Percentiles rank a stretch among this genome's conserved stretches.
Conservation (phyloP, 1,140 invertebrate genomes). For the Zaprionus capensis region DNA sequence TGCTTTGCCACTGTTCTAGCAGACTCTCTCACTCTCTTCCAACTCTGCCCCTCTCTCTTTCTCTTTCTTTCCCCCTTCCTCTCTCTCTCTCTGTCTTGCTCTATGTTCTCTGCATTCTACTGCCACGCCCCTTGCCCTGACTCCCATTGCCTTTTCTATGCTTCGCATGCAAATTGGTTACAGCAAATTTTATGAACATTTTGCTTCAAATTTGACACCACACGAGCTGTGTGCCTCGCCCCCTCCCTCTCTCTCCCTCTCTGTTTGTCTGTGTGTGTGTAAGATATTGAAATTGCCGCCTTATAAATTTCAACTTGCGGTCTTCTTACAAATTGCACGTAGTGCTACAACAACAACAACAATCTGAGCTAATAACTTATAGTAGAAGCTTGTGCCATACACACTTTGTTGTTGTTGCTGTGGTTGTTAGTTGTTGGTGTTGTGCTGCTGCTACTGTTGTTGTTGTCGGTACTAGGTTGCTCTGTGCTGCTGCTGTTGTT, state of each 20-base stretch:
- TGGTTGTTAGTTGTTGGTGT: conserved; percentile 5
- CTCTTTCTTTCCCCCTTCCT: not conserved
- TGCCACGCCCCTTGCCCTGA: not conserved
- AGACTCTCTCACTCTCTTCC: not conserved
- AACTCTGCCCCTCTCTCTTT: not conserved
- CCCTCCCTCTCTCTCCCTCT: not conserved
- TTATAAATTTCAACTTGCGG: conserved; percentile 78
- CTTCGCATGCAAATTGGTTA: conserved; percentile 70
- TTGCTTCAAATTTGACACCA: conserved; percentile 76
- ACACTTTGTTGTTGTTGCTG: conserved; percentile 14
- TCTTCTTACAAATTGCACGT: conserved; percentile 63
- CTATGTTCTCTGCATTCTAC: not conserved
- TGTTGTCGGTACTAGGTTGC: conserved; percentile 14
- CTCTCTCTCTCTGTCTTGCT: not conserved
- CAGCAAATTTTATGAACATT: conserved; percentile 78
- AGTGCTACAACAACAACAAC: conserved; percentile 35
- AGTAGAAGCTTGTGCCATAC: conserved; percentile 32
- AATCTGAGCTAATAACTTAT: conserved; percentile 68
- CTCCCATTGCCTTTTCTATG: conserved; percentile 20
- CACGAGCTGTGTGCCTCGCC: conserved; percentile 15
- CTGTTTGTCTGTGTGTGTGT: conserved; percentile 17
- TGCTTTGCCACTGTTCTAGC: conserved; percentile 23
- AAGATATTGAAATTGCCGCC: conserved; percentile 72
- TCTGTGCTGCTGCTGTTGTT: not conserved
- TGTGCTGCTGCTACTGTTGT: not conserved